Conservation (phyloP, 2,113 vertebrate species). For the Eulemur rufifrons region DNA sequence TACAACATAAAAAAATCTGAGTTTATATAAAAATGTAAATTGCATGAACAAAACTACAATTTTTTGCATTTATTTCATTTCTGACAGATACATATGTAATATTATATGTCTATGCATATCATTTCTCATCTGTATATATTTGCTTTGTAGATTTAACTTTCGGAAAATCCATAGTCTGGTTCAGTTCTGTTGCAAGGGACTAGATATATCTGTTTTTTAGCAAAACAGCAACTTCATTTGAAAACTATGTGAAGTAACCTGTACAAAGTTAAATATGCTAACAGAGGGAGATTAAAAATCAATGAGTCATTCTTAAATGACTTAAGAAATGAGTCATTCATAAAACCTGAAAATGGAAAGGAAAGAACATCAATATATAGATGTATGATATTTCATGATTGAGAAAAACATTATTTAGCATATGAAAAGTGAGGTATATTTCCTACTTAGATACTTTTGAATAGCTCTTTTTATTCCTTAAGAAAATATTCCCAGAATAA, state of each 20-base stretch:
- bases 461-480: conserved; percentile 68
- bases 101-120: neutral
- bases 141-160: neutral
- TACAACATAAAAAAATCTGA: neutral
- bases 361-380: conserved; percentile 34
- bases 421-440: conserved; percentile 52
- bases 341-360: conserved; percentile 13
- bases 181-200: neutral
- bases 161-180: neutral
- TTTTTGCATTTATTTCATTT: neutral
- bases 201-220: conserved; percentile 9
- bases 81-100: neutral
- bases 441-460: conserved; percentile 64
- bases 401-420: conserved; percentile 56
- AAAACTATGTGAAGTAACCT: neutral
- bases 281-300: neutral
- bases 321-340: conserved; percentile 32
- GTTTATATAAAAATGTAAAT: neutral
- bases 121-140: neutral
- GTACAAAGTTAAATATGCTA: neutral
- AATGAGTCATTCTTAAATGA: conserved; percentile 31
- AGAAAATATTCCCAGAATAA: conserved; percentile 76
- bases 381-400: conserved; percentile 43
- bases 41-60: neutral
- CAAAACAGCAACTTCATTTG: conserved; percentile 15